Conservation (phyloP, 2,797 vertebrate genomes). For the Spinus pinus region DNA sequence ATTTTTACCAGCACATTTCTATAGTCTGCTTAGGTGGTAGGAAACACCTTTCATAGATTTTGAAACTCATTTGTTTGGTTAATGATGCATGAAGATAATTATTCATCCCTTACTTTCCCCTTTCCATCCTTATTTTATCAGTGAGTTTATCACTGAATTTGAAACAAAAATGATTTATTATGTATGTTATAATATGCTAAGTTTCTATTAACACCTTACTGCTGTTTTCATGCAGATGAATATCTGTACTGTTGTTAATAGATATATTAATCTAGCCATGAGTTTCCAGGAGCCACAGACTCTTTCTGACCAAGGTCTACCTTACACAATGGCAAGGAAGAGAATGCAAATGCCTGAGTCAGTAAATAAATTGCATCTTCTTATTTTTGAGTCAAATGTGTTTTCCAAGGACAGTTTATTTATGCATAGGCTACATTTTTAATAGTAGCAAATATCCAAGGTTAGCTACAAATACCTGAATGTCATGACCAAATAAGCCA, state of each 20-base stretch:
- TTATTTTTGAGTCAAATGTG: not conserved
- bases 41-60: not conserved
- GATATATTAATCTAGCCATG: not conserved
- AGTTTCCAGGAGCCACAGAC: not conserved
- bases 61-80: not conserved
- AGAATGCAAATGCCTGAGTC: not conserved
- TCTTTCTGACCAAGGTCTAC: not conserved
- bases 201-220: not conserved
- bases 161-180: not conserved
- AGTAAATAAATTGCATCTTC: not conserved
- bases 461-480: not conserved
- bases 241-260: not conserved
- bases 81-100: not conserved
- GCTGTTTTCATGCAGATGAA: not conserved
- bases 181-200: not conserved
- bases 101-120: not conserved
- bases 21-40: not conserved
- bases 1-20: not conserved
- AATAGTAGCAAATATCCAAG: not conserved
- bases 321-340: not conserved
- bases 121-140: not conserved
- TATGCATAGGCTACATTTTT: not conserved
- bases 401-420: not conserved
- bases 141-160: not conserved
- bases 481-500: not conserved